A percentile compares a stretch with the other conserved stretches of the same genome.
phyloP scores from a whole-genome alignment of 2,797 vertebrate species.

The Mallotus villosus region DNA sequence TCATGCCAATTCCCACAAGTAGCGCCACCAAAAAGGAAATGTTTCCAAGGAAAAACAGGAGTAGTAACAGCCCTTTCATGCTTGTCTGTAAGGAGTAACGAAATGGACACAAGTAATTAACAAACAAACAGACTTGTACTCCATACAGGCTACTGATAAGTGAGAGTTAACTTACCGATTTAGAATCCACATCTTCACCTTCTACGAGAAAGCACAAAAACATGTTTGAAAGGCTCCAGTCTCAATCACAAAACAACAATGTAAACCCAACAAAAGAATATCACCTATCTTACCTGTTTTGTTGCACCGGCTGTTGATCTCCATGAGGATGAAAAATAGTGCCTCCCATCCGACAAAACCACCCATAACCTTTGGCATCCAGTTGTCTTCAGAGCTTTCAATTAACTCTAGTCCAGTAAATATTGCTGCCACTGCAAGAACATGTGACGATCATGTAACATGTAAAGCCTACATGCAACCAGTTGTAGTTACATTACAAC shows the following conservation, averaged over 20 bases:
- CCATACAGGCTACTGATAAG: too few relatives aligned
- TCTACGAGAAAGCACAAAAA: neutral
- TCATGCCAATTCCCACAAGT: conserved; percentile 71
- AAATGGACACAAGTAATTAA: neutral
- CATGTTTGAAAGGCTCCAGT: neutral
- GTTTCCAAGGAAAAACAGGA: conserved; percentile 70
- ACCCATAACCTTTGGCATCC: conserved; percentile 77
- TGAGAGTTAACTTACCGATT: conserved; percentile 35
- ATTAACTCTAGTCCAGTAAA: conserved; percentile 72
- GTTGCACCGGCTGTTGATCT: conserved; percentile 39
- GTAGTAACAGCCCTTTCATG: conserved; percentile 43
- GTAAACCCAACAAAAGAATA: neutral
- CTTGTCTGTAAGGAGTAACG: conserved; percentile 44
- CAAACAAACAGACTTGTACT: neutral
- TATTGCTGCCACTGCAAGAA: conserved; percentile 69
- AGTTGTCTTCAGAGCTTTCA: conserved; percentile 47
- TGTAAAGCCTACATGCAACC: neutral
- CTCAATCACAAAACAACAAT: neutral
- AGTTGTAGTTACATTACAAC: neutral
- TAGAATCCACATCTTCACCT: conserved; percentile 13
- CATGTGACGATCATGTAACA: conserved; percentile 10
- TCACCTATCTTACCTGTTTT: conserved; percentile 54
- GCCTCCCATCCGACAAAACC: conserved; percentile 75
- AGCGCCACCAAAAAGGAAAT: conserved; percentile 71
- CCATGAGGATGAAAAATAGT: conserved; percentile 59